Conservation (phyloP, 1,140 invertebrate species). For the Wiebesia pumilae region DNA sequence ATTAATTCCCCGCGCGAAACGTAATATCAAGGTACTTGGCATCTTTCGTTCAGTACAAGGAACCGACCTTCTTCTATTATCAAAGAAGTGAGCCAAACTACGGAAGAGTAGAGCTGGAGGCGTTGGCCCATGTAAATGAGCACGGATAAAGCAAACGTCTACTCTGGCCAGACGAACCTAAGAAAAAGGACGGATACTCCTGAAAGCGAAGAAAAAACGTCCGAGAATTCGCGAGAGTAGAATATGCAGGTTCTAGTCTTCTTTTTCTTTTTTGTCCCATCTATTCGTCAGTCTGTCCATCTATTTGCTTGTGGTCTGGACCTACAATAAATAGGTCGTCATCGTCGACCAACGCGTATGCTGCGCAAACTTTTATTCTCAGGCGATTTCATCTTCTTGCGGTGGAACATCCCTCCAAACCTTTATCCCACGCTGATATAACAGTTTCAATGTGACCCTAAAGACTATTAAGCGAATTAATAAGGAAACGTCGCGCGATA, state of each 20-base stretch:
- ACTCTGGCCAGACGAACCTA: neutral
- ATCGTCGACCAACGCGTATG: neutral
- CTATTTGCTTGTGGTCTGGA: neutral
- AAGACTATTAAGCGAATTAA: no score
- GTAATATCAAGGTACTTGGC: conserved; percentile 43
- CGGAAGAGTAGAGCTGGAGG: neutral
- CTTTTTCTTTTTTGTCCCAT: no score
- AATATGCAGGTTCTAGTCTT: no score
- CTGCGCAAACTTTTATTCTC: neutral
- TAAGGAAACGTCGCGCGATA: no score
- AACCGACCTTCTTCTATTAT: conserved; percentile 12
- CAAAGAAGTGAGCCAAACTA: neutral
- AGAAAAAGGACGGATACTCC: neutral
- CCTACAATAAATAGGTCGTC: neutral
- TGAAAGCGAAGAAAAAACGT: neutral
- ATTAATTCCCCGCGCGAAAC: conserved; percentile 12
- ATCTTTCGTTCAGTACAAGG: neutral
- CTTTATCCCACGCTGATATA: neutral
- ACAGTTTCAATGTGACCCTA: no score
- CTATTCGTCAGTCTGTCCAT: neutral
- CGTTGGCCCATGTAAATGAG: neutral
- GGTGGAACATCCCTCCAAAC: neutral
- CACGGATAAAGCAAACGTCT: conserved; percentile 41
- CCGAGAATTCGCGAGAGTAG: no score
- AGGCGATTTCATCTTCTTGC: conserved; percentile 2